Base-by-base conservation (phyloP, 2,888 invertebrate species). In the Rosalia funebris region DNA sequence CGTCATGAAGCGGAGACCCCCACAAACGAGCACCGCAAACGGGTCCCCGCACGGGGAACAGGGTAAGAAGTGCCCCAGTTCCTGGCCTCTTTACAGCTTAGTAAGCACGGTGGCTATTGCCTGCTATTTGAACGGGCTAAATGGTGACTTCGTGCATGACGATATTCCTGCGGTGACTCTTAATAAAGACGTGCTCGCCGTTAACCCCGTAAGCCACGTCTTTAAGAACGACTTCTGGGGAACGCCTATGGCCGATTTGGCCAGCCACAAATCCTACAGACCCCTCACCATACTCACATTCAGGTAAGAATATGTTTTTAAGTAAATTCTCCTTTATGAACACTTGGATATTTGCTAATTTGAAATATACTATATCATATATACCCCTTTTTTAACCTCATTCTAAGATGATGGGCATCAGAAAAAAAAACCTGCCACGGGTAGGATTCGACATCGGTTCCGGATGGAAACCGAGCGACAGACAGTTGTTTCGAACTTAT, bases 201-300 rank as follows among this genome's bases (percentile, higher is more conserved):
- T 84, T 52, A 89, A 86, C 63, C 82, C 87, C 20, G 79, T 91
- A 71, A 76, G 83, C 64, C 85, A 85, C 72, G 84, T 91, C 71
- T 88, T 92, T 75, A 83, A 84, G 72, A 91, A 93, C 79, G 95
- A 95, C 82, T 95, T 93, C 80, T 95, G 94, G 95, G 94, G 94
- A n/a, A 91, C 89, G 54, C 89, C 91, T 25, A 92, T 95, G 91
- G 85, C 87, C n/a, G 91, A 92, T 75, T 83, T 88, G 52, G 86
- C 85, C 76, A 93, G 93, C 73, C 95, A 94, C 83, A 94, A 94
- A 84, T 93, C 93, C 52, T 94, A 94, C 81, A 85, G 94, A 71
- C 94, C 95, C 36, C 83, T 95, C 67, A 93, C 93, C 11, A 89
- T 91, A 46, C 83, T 94, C 50, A 89, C 92, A 5, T 95, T 95